A percentile compares a stretch with the other conserved stretches of the same genome.
phyloP scores from a whole-genome alignment of 2,113 vertebrate species.

The Anas platyrhynchos region DNA sequence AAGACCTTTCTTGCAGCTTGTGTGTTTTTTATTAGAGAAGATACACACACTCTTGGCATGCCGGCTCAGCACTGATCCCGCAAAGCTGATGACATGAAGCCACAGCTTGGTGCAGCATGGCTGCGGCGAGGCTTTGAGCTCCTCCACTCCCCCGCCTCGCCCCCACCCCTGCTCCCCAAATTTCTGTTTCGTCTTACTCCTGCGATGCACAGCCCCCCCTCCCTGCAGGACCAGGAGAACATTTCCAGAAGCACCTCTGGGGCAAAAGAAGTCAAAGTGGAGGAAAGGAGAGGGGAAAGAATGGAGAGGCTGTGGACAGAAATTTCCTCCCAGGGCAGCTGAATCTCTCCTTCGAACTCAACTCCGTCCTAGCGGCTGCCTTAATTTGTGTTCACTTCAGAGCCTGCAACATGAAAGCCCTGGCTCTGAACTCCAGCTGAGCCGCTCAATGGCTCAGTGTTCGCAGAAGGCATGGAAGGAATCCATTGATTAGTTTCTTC shows the following conservation, averaged over 20 bases:
- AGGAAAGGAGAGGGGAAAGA: background rate
- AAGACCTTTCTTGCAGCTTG: constrained; percentile 27
- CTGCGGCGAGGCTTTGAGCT: background rate
- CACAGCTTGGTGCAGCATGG: background rate
- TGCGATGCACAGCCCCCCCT: background rate
- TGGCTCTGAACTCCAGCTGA: constrained; percentile 63
- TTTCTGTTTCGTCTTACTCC: background rate
- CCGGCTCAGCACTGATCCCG: fast-evolving
- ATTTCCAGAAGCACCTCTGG: background rate
- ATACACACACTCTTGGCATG: background rate
- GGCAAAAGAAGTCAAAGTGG: background rate
- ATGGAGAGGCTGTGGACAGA: background rate
- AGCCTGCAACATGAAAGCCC: constrained; percentile 58
- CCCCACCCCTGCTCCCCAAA: background rate
- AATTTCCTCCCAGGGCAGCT: constrained; percentile 1
- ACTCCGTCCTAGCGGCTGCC: background rate
- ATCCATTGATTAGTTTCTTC: constrained; percentile 68
- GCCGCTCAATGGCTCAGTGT: constrained; percentile 64
- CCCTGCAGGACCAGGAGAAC: fast-evolving
- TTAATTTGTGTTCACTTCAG: constrained; percentile 68
- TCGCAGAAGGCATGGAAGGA: constrained; percentile 58
- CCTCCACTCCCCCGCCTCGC: background rate
- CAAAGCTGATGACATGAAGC: background rate
- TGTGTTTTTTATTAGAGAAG: constrained; percentile 17
- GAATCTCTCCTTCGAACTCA: background rate